phyloP scores from a whole-genome alignment of 37 sponge, comb jelly and placozoan genomes.

The Aphrocallistes beatrix region DNA sequence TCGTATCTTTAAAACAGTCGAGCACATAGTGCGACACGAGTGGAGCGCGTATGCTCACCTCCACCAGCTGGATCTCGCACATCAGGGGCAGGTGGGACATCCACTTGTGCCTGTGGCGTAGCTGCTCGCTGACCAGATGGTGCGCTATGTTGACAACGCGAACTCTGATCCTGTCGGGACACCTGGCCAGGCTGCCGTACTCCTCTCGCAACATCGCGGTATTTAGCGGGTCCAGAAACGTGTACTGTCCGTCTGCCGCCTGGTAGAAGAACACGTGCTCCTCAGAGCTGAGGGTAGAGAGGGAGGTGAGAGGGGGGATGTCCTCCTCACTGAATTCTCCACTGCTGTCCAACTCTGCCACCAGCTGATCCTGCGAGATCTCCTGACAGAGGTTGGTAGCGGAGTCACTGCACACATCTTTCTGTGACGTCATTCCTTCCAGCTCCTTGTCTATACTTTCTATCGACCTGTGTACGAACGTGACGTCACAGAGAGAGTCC shows the following conservation, averaged over 20 bases:
- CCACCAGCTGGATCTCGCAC: background rate
- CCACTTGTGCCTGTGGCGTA: background rate
- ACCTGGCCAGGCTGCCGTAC: background rate
- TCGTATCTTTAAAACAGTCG: background rate
- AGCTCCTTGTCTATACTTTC: background rate
- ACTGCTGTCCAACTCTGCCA: background rate
- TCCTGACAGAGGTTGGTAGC: background rate
- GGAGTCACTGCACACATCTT: background rate
- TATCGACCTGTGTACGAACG: background rate
- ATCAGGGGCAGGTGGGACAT: background rate
- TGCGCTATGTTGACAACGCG: background rate
- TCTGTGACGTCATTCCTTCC: background rate
- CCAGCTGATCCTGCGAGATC: background rate
- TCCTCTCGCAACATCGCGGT: background rate
- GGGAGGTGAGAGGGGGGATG: background rate
- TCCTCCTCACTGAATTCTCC: background rate
- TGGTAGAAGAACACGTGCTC: background rate
- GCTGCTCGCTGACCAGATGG: background rate
- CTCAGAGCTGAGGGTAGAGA: background rate
- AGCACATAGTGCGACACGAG: background rate
- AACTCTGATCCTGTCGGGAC: background rate
- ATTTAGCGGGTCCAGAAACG: background rate
- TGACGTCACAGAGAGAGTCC: background rate
- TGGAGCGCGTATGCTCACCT: background rate
- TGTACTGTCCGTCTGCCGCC: background rate